Evolutionary conservation across 2,888 invertebrate genomes (phyloP).

Genomic region (Steromphala cineraria): DNA sequence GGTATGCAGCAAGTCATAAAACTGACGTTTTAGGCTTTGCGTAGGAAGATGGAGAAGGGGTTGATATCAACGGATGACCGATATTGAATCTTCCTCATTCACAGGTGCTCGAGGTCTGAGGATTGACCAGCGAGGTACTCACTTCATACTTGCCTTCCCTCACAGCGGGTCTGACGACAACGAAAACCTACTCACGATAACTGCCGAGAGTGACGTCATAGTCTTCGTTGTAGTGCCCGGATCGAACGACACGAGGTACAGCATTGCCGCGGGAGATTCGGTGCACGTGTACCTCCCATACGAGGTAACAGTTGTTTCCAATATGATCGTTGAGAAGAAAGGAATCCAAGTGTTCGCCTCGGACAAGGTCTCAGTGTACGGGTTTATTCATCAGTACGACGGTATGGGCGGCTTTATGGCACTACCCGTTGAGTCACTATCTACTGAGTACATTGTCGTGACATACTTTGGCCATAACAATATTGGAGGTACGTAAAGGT

Average conservation of each 20-base stretch:
- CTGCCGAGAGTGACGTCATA: slow-evolving; percentile 2
- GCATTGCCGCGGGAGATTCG: not conserved
- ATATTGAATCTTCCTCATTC: no score
- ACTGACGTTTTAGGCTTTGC: no score
- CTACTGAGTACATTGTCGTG: slow-evolving; percentile 46
- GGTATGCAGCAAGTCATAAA: no score
- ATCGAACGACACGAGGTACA: not conserved
- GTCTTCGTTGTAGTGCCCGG: not conserved
- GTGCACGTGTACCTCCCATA: not conserved
- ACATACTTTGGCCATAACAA: slow-evolving; percentile 25
- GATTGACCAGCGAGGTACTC: not conserved
- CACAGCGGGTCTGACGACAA: not conserved
- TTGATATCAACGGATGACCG: no score
- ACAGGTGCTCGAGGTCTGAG: not conserved
- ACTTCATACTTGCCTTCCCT: not conserved
- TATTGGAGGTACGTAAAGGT: not conserved
- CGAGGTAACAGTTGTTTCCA: not conserved
- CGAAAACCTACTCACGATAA: not conserved
- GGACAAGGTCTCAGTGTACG: slow-evolving; percentile 48
- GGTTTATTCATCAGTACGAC: slow-evolving; percentile 44
- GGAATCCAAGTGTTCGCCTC: slow-evolving; percentile 27
- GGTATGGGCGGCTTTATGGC: slow-evolving; percentile 52
- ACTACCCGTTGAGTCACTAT: slow-evolving; percentile 45
- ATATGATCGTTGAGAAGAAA: not conserved
- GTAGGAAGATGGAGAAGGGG: no score